Percentiles rank a stretch among this genome's conserved stretches.
These are phyloP conservation scores for Apistogramma diplotaenia DNA, from an alignment of 2,113 vertebrate genomes.

Conservation along the genomic window DNA sequence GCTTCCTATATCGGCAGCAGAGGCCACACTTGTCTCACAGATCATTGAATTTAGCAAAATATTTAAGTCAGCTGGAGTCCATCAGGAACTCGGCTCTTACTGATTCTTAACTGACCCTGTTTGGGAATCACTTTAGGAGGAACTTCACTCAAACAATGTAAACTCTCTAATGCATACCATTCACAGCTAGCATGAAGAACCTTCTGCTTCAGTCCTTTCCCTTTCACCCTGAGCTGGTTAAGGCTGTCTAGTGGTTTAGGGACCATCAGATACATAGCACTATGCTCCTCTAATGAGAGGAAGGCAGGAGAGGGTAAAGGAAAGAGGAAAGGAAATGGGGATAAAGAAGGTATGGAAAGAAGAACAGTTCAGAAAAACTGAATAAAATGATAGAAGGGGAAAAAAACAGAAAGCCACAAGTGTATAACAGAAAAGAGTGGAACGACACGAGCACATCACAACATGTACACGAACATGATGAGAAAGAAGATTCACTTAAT, in stretches of 20 bases:
- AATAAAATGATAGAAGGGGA: neutral
- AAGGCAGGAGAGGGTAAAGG: constrained; percentile 64
- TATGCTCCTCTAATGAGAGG: constrained; percentile 86
- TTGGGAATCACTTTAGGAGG: neutral
- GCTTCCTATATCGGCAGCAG: neutral
- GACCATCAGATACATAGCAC: constrained; percentile 88
- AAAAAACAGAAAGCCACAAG: constrained; percentile 24
- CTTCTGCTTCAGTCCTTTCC: constrained; percentile 88
- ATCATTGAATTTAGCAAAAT: neutral
- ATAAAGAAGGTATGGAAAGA: neutral
- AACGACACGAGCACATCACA: neutral
- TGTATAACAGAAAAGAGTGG: neutral
- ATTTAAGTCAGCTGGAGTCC: neutral
- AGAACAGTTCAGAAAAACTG: neutral
- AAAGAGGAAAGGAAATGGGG: neutral
- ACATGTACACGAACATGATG: neutral
- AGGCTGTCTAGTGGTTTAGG: constrained; percentile 91
- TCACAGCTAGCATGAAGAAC: constrained; percentile 87
- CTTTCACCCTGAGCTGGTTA: constrained; percentile 90
- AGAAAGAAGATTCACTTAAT: neutral
- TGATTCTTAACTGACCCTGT: neutral
- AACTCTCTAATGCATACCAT: constrained; percentile 69
- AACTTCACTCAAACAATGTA: neutral
- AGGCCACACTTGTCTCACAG: neutral
- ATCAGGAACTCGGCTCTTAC: neutral